Evolutionary conservation across 1,140 invertebrate genomes (phyloP).

Genomic region (Armadillidium nasatum): DNA sequence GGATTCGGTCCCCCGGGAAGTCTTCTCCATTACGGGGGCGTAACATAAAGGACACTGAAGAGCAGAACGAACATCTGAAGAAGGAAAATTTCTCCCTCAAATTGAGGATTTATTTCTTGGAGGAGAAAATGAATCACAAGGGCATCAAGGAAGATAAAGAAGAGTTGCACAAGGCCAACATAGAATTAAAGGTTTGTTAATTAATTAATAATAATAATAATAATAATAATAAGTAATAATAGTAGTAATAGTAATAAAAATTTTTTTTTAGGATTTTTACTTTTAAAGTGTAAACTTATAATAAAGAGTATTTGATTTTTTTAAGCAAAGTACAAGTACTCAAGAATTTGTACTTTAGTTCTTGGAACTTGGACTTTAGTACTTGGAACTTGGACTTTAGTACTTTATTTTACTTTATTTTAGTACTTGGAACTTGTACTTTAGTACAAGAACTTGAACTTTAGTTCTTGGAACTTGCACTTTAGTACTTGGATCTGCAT

Average conservation of each 20-base stretch:
- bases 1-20: background rate
- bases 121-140: conserved; percentile 68
- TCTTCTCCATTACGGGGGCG: conserved; percentile 49
- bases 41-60: conserved; percentile 85
- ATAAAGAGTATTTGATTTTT: background rate
- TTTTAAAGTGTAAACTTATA: background rate
- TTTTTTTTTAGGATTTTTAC: no score
- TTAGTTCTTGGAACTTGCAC: no score
- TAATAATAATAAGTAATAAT: background rate
- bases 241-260: background rate
- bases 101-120: conserved; percentile 80
- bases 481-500: no score
- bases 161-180: conserved; percentile 65
- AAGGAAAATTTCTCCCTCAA: conserved; percentile 92
- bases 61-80: conserved; percentile 70
- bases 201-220: background rate
- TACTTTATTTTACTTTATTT: no score
- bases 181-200: conserved; percentile 66
- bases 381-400: no score
- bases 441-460: no score
- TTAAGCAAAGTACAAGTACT: no score
- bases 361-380: no score
- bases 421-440: no score
- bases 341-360: no score
- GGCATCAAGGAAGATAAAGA: conserved; percentile 54